phyloP scores from a whole-genome alignment of 35 echinoderm and acorn worm genomes.

The Ophiothrix spiculata region DNA sequence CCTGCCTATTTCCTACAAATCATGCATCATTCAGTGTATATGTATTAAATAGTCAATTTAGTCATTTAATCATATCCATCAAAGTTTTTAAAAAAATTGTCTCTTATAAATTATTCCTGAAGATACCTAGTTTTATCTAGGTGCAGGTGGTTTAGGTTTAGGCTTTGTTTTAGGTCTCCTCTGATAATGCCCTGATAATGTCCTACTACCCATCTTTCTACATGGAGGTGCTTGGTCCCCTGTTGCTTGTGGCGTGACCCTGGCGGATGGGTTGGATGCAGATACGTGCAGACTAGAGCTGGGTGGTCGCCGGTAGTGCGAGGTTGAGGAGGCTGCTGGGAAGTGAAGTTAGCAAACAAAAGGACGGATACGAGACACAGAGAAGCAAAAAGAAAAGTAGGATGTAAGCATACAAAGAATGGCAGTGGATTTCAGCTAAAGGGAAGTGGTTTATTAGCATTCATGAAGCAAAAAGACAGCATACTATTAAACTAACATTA shows the following conservation, averaged over 20 bases:
- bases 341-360: not conserved
- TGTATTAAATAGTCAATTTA: no score
- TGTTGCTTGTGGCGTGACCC: not conserved
- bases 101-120: no score
- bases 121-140: no score
- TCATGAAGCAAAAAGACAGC: no score
- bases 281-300: not conserved
- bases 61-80: no score
- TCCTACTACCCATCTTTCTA: not conserved
- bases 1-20: no score
- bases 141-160: not conserved
- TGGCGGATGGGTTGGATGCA: not conserved
- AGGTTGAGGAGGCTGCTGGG: not conserved
- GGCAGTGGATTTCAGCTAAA: no score
- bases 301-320: not conserved
- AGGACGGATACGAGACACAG: not conserved
- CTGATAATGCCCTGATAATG: not conserved
- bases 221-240: not conserved
- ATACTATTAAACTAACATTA: no score
- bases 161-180: not conserved
- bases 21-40: no score
- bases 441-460: no score
- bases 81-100: no score
- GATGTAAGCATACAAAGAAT: not conserved
- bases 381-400: constrained; percentile 7